Percentiles rank a stretch among this genome's conserved stretches.
phyloP scores from a whole-genome alignment of 2,113 vertebrate genomes.

The Brachirus orientalis region DNA sequence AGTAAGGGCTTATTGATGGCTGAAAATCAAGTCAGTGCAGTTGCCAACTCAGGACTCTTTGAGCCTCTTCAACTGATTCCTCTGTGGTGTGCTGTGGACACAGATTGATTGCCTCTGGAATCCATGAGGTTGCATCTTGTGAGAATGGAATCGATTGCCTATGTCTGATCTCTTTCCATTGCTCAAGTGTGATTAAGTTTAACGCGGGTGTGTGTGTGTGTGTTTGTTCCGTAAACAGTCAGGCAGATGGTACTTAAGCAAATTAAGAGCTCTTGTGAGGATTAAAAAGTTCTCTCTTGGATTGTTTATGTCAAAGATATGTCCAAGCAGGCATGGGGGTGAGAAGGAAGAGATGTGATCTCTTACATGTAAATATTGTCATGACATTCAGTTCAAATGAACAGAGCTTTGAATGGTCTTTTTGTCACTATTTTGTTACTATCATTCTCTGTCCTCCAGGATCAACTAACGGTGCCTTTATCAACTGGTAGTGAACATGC shows the following conservation, averaged over 20 bases:
- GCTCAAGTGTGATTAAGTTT: constrained; percentile 69
- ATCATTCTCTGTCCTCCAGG: constrained; percentile 21
- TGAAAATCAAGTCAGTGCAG: constrained; percentile 33
- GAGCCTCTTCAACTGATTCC: constrained; percentile 61
- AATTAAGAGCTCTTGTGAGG: constrained; percentile 73
- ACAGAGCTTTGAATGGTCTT: not conserved
- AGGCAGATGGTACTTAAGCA: constrained; percentile 75
- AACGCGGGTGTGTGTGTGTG: constrained; percentile 30
- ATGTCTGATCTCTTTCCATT: constrained; percentile 38
- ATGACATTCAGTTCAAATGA: not conserved
- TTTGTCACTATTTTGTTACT: not conserved
- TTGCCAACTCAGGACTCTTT: constrained; percentile 63
- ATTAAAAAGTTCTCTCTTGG: constrained; percentile 62
- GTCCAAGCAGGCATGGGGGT: constrained; percentile 12
- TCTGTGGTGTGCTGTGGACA: constrained; percentile 28
- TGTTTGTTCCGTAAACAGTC: constrained; percentile 29
- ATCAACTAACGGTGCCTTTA: constrained; percentile 1
- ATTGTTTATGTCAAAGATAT: constrained; percentile 59
- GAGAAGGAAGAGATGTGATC: constrained; percentile 17
- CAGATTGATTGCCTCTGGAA: constrained; percentile 67
- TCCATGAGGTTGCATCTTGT: constrained; percentile 49
- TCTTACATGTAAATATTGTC: constrained; percentile 11
- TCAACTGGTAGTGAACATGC: constrained; percentile 28
- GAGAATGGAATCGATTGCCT: constrained; percentile 37
- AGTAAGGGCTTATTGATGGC: constrained; percentile 2